Evolutionary conservation across 2,888 invertebrate species (phyloP), one percentile per base, ranked within the genome.

Genomic region (Drosophila peninsularis): DNA sequence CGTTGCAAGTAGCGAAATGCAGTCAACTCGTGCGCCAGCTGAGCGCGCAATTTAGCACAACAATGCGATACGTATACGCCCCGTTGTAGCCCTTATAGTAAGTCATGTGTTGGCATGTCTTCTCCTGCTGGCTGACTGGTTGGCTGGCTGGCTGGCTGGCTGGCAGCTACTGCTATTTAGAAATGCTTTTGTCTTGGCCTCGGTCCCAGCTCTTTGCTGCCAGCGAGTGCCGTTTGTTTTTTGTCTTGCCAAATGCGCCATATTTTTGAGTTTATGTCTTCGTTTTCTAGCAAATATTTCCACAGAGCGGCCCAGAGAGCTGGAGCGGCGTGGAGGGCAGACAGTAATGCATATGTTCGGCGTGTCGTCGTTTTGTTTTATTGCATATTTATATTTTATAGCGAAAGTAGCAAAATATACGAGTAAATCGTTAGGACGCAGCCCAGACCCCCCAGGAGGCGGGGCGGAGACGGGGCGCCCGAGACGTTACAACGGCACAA

Each of bases 371-470:
- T 89, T 85, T 90, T 85, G 89, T 85, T 85, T 85, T 85, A 85
- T 85, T 90, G 90, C 84, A 90, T 90, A 90, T 85, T 88, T 90
- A 90, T 90, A 80, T 90, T 89, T 85, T 88, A 88, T 90, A 90
- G 78, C 87, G 74, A 83, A 88, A 85, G 85, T 85, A 85, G 85
- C 85, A 83, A 86, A 90, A 85, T 90, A 90, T 90, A 75, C 75
- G 75, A 75, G 64, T 75, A 85, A 90, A 90, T 85, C 89, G 90
- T 75, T 90, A 80, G 75, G 82, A 73, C 74, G 70, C 62, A 61
- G 57, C 42, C 62, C 69, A 58, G 50, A 54, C 47, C 52, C 42
- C 19, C 44, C 10, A 13, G 30, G 21, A 17, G 39, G 24, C n/a
- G 21, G 34, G 1, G 14, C 21, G 14, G 19, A 34, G 14, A 21